Conservation (phyloP, 92 coral and sea anemone genomes). For the Desmophyllum pertusum region DNA sequence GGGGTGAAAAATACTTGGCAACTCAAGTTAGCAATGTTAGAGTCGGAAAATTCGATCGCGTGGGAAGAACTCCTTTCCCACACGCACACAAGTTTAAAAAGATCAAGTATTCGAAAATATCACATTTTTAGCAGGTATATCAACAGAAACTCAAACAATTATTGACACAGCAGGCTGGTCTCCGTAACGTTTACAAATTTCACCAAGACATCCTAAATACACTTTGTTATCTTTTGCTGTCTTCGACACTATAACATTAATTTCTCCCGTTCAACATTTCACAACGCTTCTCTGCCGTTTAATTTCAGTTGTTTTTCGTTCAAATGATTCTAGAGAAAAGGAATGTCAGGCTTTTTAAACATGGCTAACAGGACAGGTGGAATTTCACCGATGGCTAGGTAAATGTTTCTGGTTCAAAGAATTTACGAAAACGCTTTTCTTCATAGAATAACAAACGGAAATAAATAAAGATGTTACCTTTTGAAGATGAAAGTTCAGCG, state of each 20-base stretch:
- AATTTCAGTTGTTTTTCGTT: not conserved
- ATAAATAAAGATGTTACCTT: slow-evolving; percentile 40
- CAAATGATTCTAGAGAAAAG: not conserved
- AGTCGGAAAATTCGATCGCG: not conserved
- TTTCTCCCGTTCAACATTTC: not conserved
- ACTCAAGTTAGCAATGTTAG: too few species aligned
- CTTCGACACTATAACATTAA: not conserved
- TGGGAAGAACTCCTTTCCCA: not conserved
- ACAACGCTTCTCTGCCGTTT: not conserved
- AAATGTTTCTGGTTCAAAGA: slow-evolving; percentile 6
- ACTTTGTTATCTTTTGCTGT: not conserved
- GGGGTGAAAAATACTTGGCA: not conserved
- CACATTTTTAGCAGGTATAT: not conserved
- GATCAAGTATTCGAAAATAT: slow-evolving; percentile 16
- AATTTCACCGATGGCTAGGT: slow-evolving; percentile 9
- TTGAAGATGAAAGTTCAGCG: not conserved
- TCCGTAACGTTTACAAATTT: not conserved
- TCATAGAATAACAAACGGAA: slow-evolving; percentile 15
- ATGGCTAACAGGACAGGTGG: slow-evolving; percentile 11
- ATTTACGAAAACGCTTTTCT: slow-evolving; percentile 7
- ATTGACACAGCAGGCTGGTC: slow-evolving; percentile 10
- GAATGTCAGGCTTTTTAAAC: not conserved
- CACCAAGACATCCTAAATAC: not conserved
- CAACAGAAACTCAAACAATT: slow-evolving; percentile 11
- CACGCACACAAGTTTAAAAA: not conserved